These are phyloP conservation scores for Theretra japonica DNA, from an alignment of 2,888 invertebrate genomes.

Conservation along the genomic window DNA sequence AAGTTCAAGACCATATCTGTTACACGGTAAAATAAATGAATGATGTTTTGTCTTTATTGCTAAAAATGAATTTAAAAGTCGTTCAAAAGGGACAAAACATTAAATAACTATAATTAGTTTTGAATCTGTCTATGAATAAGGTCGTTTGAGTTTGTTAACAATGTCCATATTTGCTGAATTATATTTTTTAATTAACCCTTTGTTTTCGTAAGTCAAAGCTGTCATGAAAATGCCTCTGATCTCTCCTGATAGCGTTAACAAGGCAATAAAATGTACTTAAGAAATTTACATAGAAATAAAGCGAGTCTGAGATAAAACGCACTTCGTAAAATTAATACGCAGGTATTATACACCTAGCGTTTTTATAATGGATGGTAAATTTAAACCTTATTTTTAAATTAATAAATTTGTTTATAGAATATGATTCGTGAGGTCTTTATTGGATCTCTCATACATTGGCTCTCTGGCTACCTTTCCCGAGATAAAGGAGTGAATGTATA, in stretches of 20 bases:
- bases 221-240: slow-evolving; percentile 3
- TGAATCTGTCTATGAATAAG: too few relatives aligned
- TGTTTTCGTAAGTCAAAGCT: slow-evolving; percentile 1
- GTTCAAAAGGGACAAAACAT: too few relatives aligned
- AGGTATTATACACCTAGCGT: not conserved
- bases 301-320: not conserved
- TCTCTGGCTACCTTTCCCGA: not conserved
- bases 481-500: not conserved
- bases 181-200: not conserved
- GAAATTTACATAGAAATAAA: slow-evolving; percentile 1
- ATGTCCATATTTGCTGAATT: not conserved
- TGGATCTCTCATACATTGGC: too few relatives aligned
- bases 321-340: not conserved
- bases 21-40: too few relatives aligned
- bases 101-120: too few relatives aligned
- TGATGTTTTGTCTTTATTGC: too few relatives aligned
- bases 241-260: not conserved
- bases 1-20: too few relatives aligned
- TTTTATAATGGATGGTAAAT: too few relatives aligned
- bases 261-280: slow-evolving; percentile 6
- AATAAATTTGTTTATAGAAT: too few relatives aligned
- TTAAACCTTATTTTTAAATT: too few relatives aligned
- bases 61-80: too few relatives aligned
- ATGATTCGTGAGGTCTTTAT: too few relatives aligned
- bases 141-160: not conserved